Conservation (phyloP, 2,888 invertebrate genomes). For the Dione vanillae region DNA sequence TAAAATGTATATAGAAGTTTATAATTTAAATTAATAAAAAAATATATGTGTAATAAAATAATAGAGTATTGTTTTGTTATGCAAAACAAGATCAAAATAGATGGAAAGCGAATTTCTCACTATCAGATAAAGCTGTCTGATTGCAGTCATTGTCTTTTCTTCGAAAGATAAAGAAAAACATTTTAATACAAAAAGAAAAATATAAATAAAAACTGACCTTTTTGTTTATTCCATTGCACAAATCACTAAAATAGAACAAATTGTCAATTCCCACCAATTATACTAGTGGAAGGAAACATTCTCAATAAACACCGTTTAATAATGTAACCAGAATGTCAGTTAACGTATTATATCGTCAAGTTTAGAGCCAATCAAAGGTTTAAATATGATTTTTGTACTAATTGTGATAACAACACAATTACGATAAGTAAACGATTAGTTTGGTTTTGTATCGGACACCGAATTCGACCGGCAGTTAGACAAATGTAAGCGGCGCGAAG, state of each 20-base stretch:
- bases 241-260: slow-evolving; percentile 37
- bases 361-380: slow-evolving; percentile 80
- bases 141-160: slow-evolving; percentile 39
- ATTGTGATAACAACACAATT: slow-evolving; percentile 78
- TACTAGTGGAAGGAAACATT: not conserved
- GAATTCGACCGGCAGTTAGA: slow-evolving; percentile 48
- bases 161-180: slow-evolving; percentile 39
- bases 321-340: slow-evolving; percentile 53
- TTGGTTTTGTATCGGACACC: slow-evolving; percentile 50
- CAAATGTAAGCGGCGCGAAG: slow-evolving; percentile 74
- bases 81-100: slow-evolving; percentile 32
- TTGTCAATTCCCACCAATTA: slow-evolving; percentile 39
- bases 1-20: not conserved
- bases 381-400: slow-evolving; percentile 74
- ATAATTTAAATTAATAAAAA: not conserved
- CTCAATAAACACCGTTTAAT: slow-evolving; percentile 32
- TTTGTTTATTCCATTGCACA: slow-evolving; percentile 34
- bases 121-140: slow-evolving; percentile 47
- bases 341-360: slow-evolving; percentile 66
- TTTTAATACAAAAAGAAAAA: slow-evolving; percentile 18
- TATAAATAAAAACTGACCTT: slow-evolving; percentile 37
- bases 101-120: slow-evolving; percentile 31
- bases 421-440: slow-evolving; percentile 73
- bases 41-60: slow-evolving; percentile 11
- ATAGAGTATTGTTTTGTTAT: slow-evolving; percentile 24